Percentiles rank a stretch among this genome's conserved stretches.
Conservation (phyloP, 2,888 invertebrate species). For the Ametastegia equiseti region DNA sequence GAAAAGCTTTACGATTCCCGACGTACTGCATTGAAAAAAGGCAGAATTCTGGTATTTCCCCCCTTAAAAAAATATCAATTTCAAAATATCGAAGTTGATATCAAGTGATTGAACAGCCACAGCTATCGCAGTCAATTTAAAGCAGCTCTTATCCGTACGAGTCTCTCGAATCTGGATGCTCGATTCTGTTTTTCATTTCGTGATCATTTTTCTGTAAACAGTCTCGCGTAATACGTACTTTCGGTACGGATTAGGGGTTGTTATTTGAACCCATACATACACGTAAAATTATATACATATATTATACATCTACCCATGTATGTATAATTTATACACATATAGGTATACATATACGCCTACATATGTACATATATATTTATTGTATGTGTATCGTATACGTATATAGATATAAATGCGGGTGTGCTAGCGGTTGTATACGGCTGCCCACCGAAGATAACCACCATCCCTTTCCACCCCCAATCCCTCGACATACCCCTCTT, state of each 20-base stretch:
- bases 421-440: conserved; percentile 60
- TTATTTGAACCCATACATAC: conserved; percentile 39
- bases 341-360: conserved; percentile 57
- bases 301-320: conserved; percentile 26
- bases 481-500: conserved; percentile 50
- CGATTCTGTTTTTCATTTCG: conserved; percentile 5
- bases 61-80: too few relatives aligned
- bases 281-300: conserved; percentile 56
- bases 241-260: conserved; percentile 49
- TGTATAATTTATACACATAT: conserved; percentile 50
- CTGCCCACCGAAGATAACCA: conserved; percentile 66
- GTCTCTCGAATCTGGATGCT: neutral
- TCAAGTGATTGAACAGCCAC: neutral
- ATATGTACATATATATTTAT: neutral
- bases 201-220: conserved; percentile 26
- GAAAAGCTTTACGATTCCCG: too few relatives aligned
- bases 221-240: conserved; percentile 57
- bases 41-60: too few relatives aligned
- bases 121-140: too few relatives aligned
- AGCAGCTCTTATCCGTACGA: too few relatives aligned
- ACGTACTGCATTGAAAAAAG: too few relatives aligned
- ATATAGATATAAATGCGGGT: conserved; percentile 53
- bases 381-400: neutral
- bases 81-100: too few relatives aligned
- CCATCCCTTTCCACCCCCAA: conserved; percentile 46